Conservation (phyloP, 2,113 vertebrate genomes). For the Camelus bactrianus region DNA sequence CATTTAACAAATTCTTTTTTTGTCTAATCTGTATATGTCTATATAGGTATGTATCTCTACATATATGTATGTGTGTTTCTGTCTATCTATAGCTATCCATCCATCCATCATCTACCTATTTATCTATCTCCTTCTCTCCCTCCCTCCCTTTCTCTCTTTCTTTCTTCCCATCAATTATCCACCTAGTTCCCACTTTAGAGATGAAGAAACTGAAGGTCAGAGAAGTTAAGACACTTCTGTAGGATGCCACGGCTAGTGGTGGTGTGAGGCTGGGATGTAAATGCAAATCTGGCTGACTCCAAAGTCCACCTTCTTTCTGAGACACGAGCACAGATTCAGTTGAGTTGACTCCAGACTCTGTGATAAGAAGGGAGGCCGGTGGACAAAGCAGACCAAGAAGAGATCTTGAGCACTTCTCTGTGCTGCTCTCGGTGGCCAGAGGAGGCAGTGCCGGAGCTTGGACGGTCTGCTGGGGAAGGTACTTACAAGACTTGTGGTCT, state of each 20-base stretch:
- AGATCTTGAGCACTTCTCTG: too few species aligned
- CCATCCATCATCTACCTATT: not conserved
- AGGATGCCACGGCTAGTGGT: not conserved
- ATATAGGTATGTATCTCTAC: not conserved
- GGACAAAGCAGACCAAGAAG: not conserved
- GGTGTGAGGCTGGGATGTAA: not conserved
- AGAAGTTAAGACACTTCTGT: not conserved
- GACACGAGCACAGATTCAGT: not conserved
- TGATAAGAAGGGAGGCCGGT: not conserved
- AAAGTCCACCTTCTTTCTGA: not conserved
- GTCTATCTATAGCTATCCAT: not conserved
- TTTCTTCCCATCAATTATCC: too few species aligned
- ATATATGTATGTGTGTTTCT: not conserved
- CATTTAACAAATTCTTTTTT: not conserved
- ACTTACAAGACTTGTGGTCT: not conserved
- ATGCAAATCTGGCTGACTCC: fast-evolving
- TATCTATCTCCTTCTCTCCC: not conserved
- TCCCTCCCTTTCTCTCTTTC: not conserved
- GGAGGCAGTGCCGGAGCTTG: too few species aligned
- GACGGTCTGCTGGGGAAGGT: too few species aligned
- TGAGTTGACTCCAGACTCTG: not conserved
- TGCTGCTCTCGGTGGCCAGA: not conserved
- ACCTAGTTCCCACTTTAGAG: not conserved
- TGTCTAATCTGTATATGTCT: not conserved
- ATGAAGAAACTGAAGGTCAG: not conserved